Base-by-base conservation (phyloP, 2,888 invertebrate genomes). In the Apomyelois bistriatella region DNA sequence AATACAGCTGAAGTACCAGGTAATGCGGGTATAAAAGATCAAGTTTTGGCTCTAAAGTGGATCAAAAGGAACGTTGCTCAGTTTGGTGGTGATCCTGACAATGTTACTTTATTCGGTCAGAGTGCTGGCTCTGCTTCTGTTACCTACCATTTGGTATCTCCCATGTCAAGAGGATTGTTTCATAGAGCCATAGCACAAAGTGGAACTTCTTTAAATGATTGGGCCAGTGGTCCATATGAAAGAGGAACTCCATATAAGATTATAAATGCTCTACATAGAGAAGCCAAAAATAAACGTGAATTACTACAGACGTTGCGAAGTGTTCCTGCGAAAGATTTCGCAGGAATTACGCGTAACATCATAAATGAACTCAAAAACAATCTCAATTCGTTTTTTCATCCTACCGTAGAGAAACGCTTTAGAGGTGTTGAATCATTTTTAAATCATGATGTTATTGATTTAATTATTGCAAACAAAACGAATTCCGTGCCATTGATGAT, bases 401-500 rank as follows among this genome's bases (percentile, higher is more conserved):
- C 59, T 3, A 75, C 75, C 47, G 60, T 69, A 7, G 77, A 78
- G 53, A 53, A 67, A 16, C 32, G 54, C 30, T 59, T 78, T 17
- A 68, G 72, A 1, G 85, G 81, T 0, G 77, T 74, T 1, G 86
- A 85, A 55, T 64, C 85, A 1, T 87, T 88, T 58, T 54, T 89
- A 30, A 81, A 75, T 1, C 76, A 84, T 37, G 54, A 63, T 12
- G 85, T 88, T 2, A 68, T 71, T 41, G 72, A 79, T 37, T 55
- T 77, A 3, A 57, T 86, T 0, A 55, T 58, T 1, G 72, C 64
- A 58, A 84, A 85, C 1, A 64, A 74, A 8, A 82, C 74, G 30
- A 76, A 79, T 37, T 83, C 82, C 66, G 79, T 88, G 1, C 89
- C 89, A 0, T 60, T 82, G 60, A 82, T 89, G 4, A 66, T 85